Conservation (phyloP, 2,113 vertebrate species). For the Cinclus cinclus region DNA sequence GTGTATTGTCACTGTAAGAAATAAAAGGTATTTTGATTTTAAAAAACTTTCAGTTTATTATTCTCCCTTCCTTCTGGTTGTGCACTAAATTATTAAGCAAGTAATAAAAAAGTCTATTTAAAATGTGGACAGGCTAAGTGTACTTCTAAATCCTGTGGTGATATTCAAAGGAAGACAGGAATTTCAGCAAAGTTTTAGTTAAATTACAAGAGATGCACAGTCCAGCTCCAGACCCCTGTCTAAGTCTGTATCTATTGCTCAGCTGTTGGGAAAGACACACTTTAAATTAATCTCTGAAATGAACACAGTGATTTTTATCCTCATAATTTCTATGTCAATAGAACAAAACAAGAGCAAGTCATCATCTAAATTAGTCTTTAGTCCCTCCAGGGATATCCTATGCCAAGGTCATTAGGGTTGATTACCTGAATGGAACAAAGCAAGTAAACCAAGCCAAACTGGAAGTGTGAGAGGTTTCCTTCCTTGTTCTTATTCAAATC, state of each 20-base stretch:
- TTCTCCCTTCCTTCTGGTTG: neutral
- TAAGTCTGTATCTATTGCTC: neutral
- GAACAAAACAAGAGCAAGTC: neutral
- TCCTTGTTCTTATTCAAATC: neutral
- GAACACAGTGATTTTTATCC: neutral
- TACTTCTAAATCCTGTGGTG: neutral
- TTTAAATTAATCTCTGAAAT: neutral
- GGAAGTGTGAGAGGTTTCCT: neutral
- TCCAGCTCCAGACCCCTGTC: neutral
- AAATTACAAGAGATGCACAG: neutral
- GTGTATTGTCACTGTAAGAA: neutral
- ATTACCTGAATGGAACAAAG: neutral
- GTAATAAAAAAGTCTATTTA: neutral
- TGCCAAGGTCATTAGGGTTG: neutral
- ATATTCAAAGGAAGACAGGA: neutral
- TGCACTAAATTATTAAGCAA: neutral
- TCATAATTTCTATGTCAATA: neutral
- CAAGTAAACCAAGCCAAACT: neutral
- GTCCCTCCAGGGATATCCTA: neutral
- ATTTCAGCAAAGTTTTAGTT: neutral
- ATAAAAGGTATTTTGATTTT: neutral
- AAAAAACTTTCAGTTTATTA: neutral
- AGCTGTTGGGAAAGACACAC: neutral
- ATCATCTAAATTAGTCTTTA: neutral
- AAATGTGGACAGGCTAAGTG: neutral